Conservation (phyloP, 2,113 vertebrate species). For the Carassius auratus region DNA sequence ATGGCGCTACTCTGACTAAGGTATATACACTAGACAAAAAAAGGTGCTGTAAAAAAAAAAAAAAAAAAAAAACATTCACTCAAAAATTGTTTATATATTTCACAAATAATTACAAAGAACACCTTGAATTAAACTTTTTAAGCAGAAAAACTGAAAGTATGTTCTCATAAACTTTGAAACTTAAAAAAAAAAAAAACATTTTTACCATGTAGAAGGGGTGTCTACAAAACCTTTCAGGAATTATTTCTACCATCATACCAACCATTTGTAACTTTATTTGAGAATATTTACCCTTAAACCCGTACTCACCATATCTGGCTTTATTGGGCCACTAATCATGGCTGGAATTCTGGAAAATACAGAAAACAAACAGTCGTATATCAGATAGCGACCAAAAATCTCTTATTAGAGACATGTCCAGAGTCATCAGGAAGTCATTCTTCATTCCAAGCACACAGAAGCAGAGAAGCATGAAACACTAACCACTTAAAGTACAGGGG, state of each 20-base stretch:
- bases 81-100: too few species aligned
- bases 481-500: not conserved
- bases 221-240: not conserved
- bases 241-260: not conserved
- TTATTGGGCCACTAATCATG: constrained; percentile 97
- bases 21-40: not conserved
- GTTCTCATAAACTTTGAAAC: too few species aligned
- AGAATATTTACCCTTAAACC: not conserved
- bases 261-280: not conserved
- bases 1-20: not conserved
- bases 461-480: constrained; percentile 18
- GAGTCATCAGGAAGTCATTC: not conserved
- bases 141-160: too few species aligned
- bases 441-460: constrained; percentile 16
- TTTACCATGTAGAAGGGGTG: not conserved
- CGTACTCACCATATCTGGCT: constrained; percentile 93
- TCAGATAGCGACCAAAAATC: not conserved
- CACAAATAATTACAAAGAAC: too few species aligned
- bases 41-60: not conserved
- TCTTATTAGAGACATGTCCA: not conserved
- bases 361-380: constrained; percentile 9
- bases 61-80: too few species aligned
- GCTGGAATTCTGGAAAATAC: constrained; percentile 70
- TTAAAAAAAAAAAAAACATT: too few species aligned
- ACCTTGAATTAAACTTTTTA: too few species aligned